Evolutionary conservation across 2,113 vertebrate genomes (phyloP).

Genomic region (Chamaea fasciata): DNA sequence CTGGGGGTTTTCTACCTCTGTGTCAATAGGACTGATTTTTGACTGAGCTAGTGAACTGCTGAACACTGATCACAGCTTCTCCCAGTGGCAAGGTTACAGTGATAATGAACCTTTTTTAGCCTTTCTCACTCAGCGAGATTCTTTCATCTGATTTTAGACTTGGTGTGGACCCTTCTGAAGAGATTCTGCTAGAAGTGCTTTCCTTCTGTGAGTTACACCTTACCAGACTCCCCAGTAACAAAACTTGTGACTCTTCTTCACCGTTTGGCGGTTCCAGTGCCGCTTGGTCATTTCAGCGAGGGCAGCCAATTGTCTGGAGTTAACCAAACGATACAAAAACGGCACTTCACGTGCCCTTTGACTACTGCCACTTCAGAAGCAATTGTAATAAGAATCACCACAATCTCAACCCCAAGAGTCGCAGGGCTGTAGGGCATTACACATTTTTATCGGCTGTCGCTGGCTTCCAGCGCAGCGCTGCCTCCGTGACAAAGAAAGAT

Average conservation of each 20-base stretch:
- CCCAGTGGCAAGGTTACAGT: neutral
- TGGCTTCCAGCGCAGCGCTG: neutral
- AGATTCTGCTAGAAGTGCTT: neutral
- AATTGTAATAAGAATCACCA: neutral
- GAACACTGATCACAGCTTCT: neutral
- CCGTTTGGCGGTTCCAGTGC: neutral
- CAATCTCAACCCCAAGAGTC: neutral
- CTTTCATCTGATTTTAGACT: neutral
- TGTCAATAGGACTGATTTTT: neutral
- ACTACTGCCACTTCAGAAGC: neutral
- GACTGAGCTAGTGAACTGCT: neutral
- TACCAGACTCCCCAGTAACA: neutral
- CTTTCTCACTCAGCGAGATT: neutral
- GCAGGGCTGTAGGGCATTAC: fast-evolving
- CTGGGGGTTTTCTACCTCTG: neutral
- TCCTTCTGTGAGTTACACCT: neutral
- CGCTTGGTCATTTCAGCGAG: neutral
- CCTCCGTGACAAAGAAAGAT: neutral
- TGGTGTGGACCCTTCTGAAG: neutral
- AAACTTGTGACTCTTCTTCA: neutral
- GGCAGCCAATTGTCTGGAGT: neutral
- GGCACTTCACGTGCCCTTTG: neutral
- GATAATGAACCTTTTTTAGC: neutral
- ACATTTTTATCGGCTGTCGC: neutral
- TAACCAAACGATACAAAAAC: neutral